Percentiles rank a stretch among this genome's conserved stretches.
These are phyloP conservation scores for Thumatha senex DNA, from an alignment of 2,888 invertebrate species.

Conservation along the genomic window DNA sequence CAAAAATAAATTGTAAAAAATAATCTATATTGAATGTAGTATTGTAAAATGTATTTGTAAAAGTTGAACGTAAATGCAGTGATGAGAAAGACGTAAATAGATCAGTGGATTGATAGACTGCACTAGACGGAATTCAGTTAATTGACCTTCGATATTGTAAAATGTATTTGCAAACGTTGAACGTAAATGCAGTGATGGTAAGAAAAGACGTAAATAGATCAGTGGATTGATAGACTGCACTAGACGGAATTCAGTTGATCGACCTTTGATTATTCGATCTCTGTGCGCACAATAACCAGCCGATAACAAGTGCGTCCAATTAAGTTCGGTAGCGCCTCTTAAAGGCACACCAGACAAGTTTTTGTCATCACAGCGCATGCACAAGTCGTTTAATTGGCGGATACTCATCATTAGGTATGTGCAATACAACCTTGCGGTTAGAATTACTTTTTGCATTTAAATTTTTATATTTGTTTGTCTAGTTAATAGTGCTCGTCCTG, in stretches of 20 bases:
- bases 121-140: conserved; percentile 34
- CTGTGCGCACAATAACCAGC: conserved; percentile 58
- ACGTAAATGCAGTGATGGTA: conserved; percentile 12
- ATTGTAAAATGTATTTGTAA: no score
- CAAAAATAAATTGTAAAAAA: no score
- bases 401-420: conserved; percentile 73
- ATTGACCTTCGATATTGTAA: no score
- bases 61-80: background rate
- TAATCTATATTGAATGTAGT: no score
- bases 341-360: conserved; percentile 65
- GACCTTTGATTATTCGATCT: conserved; percentile 67
- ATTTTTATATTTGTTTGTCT: conserved; percentile 40
- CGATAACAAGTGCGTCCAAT: conserved; percentile 71
- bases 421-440: conserved; percentile 51
- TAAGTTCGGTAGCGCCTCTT: conserved; percentile 79
- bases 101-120: conserved; percentile 33
- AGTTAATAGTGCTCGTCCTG: background rate
- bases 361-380: conserved; percentile 64
- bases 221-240: conserved; percentile 25
- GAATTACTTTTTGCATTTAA: conserved; percentile 46
- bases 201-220: conserved; percentile 55
- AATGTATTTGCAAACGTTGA: no score
- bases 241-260: conserved; percentile 37
- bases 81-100: conserved; percentile 53
- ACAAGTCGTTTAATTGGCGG: conserved; percentile 72